These are phyloP conservation scores for Drosophila rufa DNA, from an alignment of 1,140 invertebrate genomes.

Conservation along the genomic window DNA sequence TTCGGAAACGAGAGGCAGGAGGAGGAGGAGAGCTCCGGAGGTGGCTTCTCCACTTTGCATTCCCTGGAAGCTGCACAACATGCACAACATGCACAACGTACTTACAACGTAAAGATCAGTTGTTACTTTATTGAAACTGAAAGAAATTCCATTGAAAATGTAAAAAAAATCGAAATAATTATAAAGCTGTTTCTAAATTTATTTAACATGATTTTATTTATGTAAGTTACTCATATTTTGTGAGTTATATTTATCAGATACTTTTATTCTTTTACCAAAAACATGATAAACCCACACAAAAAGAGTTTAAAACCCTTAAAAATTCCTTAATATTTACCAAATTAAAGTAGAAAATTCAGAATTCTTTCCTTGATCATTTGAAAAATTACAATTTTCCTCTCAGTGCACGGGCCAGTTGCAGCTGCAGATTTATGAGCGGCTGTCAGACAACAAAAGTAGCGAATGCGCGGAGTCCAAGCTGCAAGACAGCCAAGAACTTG, in stretches of 20 bases:
- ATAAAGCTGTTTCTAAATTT: background rate
- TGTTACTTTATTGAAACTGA: conserved; percentile 13
- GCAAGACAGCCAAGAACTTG: conserved; percentile 30
- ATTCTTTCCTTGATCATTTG: background rate
- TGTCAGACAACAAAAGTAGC: conserved; percentile 61
- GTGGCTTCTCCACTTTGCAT: conserved; percentile 50
- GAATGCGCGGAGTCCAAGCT: conserved; percentile 26
- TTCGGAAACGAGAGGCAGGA: background rate
- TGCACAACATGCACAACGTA: conserved; percentile 5
- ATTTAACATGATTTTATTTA: background rate
- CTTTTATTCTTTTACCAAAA: background rate
- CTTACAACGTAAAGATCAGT: conserved; percentile 3
- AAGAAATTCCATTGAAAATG: background rate
- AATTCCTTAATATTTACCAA: too few species aligned
- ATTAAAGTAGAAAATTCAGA: background rate
- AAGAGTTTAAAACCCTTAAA: background rate
- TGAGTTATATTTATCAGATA: background rate
- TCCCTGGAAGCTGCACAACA: conserved; percentile 23
- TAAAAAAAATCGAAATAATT: too few species aligned
- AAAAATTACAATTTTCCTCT: background rate
- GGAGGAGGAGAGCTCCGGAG: background rate
- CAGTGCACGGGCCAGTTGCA: conserved; percentile 17
- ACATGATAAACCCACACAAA: too few species aligned
- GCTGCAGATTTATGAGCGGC: conserved; percentile 72
- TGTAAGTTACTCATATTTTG: background rate